A percentile compares a stretch with the other conserved stretches of the same genome.
Evolutionary conservation across 2,888 invertebrate species (phyloP).

Genomic region (Diarsia dahlii): DNA sequence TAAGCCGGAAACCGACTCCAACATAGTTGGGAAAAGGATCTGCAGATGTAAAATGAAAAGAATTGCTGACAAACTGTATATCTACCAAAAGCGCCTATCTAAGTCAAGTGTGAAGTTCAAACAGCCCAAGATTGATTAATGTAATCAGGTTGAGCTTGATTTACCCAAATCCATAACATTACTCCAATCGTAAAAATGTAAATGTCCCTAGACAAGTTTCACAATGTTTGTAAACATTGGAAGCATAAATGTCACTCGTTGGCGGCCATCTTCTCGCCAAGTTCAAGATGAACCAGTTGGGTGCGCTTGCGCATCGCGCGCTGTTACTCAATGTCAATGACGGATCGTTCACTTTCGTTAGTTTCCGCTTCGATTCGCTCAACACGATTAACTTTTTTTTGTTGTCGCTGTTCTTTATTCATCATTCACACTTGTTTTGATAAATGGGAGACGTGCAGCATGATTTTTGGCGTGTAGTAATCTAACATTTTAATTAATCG

Average conservation of each 20-base stretch:
- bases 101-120: neutral
- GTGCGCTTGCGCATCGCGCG: conserved; percentile 71
- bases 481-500: conserved; percentile 24
- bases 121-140: conserved; percentile 6
- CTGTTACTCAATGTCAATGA: conserved; percentile 84
- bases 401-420: neutral
- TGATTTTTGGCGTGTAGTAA: conserved; percentile 10
- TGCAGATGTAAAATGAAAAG: too few species aligned
- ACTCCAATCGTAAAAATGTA: conserved; percentile 10
- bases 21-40: too few species aligned
- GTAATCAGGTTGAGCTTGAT: conserved; percentile 9
- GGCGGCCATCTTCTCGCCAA: conserved; percentile 75
- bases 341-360: conserved; percentile 81
- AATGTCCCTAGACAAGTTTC: conserved; percentile 25
- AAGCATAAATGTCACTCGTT: conserved; percentile 76
- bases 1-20: too few species aligned
- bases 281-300: conserved; percentile 85
- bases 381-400: conserved; percentile 49
- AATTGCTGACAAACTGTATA: neutral
- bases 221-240: conserved; percentile 65
- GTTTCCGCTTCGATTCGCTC: conserved; percentile 70
- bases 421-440: conserved; percentile 25
- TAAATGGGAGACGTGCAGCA: conserved; percentile 18
- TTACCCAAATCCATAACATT: conserved; percentile 15
- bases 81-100: neutral